A percentile compares a stretch with the other conserved stretches of the same genome.
Evolutionary conservation across 2,888 invertebrate species (phyloP).

Genomic region (Hypercompe scribonia): DNA sequence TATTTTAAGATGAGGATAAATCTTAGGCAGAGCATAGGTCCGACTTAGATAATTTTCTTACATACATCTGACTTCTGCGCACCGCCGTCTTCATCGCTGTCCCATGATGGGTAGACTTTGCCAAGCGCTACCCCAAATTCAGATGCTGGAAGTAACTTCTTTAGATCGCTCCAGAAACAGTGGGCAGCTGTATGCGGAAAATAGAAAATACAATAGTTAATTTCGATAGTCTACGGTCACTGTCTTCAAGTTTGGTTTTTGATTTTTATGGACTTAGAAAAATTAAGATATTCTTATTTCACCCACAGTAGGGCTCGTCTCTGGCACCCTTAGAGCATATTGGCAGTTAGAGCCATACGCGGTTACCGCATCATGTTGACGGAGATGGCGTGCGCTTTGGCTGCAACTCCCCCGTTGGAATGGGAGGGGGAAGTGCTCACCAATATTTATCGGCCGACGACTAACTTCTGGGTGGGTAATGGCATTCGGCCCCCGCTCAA

Average conservation of each 20-base stretch:
- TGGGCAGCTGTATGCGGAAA: neutral
- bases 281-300: too few relatives aligned
- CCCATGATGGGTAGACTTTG: slow-evolving; percentile 1
- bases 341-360: too few relatives aligned
- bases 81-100: neutral
- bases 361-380: too few relatives aligned
- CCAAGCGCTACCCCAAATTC: neutral
- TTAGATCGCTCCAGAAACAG: neutral
- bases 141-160: neutral
- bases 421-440: too few relatives aligned
- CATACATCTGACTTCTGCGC: neutral
- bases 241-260: neutral
- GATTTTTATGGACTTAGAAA: too few relatives aligned
- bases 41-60: neutral
- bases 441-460: too few relatives aligned
- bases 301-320: too few relatives aligned
- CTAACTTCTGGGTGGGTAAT: too few relatives aligned
- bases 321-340: too few relatives aligned
- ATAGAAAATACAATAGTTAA: neutral
- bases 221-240: neutral
- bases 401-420: too few relatives aligned
- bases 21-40: neutral
- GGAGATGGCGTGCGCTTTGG: too few relatives aligned
- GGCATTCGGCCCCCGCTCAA: too few relatives aligned
- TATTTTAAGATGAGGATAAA: neutral